Evolutionary conservation across 1,140 invertebrate genomes (phyloP).

Genomic region (Sipha flava): DNA sequence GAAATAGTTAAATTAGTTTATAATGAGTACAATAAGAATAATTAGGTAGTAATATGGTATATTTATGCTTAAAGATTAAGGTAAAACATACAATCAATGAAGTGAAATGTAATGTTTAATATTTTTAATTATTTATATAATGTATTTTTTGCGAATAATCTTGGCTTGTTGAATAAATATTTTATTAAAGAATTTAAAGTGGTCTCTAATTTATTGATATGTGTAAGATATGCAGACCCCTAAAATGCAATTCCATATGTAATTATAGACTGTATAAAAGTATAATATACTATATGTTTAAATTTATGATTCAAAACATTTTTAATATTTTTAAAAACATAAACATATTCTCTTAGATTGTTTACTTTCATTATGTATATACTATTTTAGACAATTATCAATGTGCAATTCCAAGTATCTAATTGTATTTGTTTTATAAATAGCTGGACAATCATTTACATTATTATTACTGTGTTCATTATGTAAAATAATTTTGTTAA

Average conservation of each 20-base stretch:
- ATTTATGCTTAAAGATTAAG: not conserved
- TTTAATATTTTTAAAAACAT: too few relatives aligned
- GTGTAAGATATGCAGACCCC: not conserved
- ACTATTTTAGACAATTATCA: too few relatives aligned
- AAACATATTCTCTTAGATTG: too few relatives aligned
- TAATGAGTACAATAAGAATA: not conserved
- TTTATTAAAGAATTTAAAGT: not conserved
- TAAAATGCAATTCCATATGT: not conserved
- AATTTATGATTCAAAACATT: not conserved
- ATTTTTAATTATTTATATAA: not conserved
- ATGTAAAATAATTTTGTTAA: too few relatives aligned
- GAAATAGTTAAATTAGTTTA: not conserved
- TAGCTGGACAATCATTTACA: too few relatives aligned
- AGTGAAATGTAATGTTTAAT: too few relatives aligned
- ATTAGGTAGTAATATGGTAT: not conserved
- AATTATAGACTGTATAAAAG: not conserved
- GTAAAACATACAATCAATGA: too few relatives aligned
- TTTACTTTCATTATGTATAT: too few relatives aligned
- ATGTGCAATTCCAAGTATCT: too few relatives aligned
- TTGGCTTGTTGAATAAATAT: not conserved
- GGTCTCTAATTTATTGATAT: not conserved
- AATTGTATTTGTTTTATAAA: too few relatives aligned
- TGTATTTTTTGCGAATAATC: not conserved
- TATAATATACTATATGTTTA: not conserved
- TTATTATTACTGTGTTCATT: too few relatives aligned